Evolutionary conservation across 2,797 vertebrate genomes (phyloP), one percentile per base, ranked within the genome.

Genomic region (Paedocypris micromegethes): DNA sequence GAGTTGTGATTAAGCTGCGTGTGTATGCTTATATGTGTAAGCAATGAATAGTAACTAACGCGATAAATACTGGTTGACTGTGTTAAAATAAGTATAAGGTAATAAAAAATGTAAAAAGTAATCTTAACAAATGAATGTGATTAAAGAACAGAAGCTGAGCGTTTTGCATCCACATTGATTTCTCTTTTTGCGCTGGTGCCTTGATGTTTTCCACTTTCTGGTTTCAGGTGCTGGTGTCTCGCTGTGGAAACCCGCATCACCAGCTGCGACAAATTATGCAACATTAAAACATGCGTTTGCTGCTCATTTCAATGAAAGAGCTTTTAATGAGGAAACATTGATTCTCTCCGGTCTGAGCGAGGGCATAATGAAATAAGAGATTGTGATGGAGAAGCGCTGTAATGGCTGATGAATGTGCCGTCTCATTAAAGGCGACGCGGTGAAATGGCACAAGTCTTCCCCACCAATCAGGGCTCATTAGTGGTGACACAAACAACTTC

Each of bases 401-500:
- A 72, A 69, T 52, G 49, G 38, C 64, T 72, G 68, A 77, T 73
- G 64, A 72, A 79, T 64, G 73, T 46, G 40, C 4, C 0, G 40
- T 48, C 56, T 77, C 59, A 78, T 73, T 58, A 47, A 66, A 73
- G 41, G 4, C 38, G 65, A 70, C 72, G 50, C 42, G 52, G 48
- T 68, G 66, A 58, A 56, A 67, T 57, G 43, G 51, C 45, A n/a
- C 5, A 37, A 53, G 8, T 52, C 8, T 58, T 64, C 70, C 66
- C 62, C 42, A 59, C 68, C 56, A 72, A 70, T 70, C 65, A 64
- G 65, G 41, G 52, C 65, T 72, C 61, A 73, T 72, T 75, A 75
- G 40, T 2, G 5, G 42, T 43, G 61, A 67, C 61, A 68, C 70
- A 67, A 71, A 76, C 63, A 74, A 64, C 58, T 61, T 47, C 62